A percentile compares a stretch with the other conserved stretches of the same genome.
These are phyloP conservation scores for Bombus pyrosoma DNA, from an alignment of 1,140 invertebrate genomes.

Conservation along the genomic window DNA sequence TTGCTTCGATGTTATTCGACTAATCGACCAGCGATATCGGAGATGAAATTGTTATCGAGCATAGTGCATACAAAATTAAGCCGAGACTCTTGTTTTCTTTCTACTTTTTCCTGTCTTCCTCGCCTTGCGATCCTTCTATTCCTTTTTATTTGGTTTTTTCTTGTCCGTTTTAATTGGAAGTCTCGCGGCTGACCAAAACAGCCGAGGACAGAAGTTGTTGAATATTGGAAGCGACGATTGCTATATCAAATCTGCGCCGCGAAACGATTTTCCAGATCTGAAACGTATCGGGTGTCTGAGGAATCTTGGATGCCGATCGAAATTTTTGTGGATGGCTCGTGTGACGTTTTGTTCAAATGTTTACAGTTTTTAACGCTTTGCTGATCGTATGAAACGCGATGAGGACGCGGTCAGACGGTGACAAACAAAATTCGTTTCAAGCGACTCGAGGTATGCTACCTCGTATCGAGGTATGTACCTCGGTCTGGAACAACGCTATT, in stretches of 20 bases:
- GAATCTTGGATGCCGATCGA: neutral
- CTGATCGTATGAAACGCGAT: too few species aligned
- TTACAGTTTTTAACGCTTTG: neutral
- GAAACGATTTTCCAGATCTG: conserved; percentile 15
- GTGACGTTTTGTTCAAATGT: neutral
- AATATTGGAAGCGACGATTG: conserved; percentile 21
- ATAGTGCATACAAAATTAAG: conserved; percentile 31
- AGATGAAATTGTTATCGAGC: conserved; percentile 42
- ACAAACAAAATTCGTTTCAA: too few species aligned
- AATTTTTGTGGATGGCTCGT: neutral
- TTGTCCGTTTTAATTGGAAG: conserved; percentile 11
- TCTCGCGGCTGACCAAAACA: conserved; percentile 30
- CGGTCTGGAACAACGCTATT: too few species aligned
- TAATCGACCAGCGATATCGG: conserved; percentile 42
- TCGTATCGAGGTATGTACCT: too few species aligned
- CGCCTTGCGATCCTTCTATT: neutral
- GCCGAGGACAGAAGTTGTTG: neutral
- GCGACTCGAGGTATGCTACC: too few species aligned
- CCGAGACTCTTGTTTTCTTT: neutral
- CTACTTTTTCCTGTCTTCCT: neutral
- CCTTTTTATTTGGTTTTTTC: neutral
- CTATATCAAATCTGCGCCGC: conserved; percentile 5
- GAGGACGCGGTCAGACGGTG: too few species aligned
- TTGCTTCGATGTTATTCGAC: conserved; percentile 17
- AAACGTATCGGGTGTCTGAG: neutral